Evolutionary conservation across 2,113 vertebrate species (phyloP).

Genomic region (Physeter macrocephalus): DNA sequence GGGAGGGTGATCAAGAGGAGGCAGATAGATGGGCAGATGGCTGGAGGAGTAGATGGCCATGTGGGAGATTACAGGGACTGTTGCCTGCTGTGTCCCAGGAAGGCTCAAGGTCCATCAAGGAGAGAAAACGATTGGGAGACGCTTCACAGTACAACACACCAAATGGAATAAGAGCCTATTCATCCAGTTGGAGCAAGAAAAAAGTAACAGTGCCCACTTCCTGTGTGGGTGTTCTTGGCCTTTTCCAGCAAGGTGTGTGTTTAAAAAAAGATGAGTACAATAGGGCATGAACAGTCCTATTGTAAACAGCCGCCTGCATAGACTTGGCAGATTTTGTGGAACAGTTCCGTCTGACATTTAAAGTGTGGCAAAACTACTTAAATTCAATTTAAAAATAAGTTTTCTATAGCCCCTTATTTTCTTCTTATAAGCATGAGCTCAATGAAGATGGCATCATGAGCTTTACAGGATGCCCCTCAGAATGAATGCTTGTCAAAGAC

Average conservation of each 20-base stretch:
- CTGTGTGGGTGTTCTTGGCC: conserved; percentile 78
- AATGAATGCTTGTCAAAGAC: conserved; percentile 48
- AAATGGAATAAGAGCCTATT: conserved; percentile 77
- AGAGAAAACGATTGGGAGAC: neutral
- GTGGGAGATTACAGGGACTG: conserved; percentile 31
- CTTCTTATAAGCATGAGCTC: conserved; percentile 40
- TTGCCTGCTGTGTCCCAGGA: conserved; percentile 42
- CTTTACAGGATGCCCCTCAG: conserved; percentile 41
- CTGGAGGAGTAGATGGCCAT: conserved; percentile 37
- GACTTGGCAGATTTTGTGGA: conserved; percentile 76
- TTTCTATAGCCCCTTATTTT: conserved; percentile 68
- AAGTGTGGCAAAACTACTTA: conserved; percentile 75
- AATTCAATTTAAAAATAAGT: conserved; percentile 78
- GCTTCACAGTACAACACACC: conserved; percentile 54
- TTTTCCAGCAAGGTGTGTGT: conserved; percentile 71
- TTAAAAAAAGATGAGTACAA: conserved; percentile 79
- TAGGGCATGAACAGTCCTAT: conserved; percentile 75
- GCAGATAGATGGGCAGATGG: conserved; percentile 50
- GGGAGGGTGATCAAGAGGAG: neutral
- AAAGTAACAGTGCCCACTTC: conserved; percentile 74
- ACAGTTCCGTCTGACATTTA: conserved; percentile 83
- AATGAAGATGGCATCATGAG: conserved; percentile 49
- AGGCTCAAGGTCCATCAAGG: conserved; percentile 44
- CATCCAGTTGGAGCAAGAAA: conserved; percentile 71
- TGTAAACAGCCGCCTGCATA: conserved; percentile 76